Evolutionary conservation across 2,113 vertebrate species (phyloP), one percentile per base, ranked within the genome.

Genomic region (Gallinago media): DNA sequence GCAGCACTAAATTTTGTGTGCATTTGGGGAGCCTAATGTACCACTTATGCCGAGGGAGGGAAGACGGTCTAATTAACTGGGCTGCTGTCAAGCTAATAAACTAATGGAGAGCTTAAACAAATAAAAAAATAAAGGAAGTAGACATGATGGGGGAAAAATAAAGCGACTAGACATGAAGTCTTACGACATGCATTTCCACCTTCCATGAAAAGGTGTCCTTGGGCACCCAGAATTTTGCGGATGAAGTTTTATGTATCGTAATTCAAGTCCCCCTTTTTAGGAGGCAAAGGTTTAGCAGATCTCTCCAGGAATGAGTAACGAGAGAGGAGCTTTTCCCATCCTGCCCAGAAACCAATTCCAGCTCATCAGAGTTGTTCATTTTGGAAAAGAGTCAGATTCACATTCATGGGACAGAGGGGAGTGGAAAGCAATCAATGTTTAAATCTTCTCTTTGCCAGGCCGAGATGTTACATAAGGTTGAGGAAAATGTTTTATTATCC

Each of bases 61-160:
- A 98, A 93, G 97, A 95, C 71, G 12, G 84, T 65, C 61, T 97
- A 98, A 98, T 98, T 98, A 98, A 95, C 95, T 91, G 95, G 97
- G 96, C 96, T 97, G 97, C 97, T 97, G 97, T 98, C 98, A 98
- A 93, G 87, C 95, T 94, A 97, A 97, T 97, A 98, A 98, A 97
- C 97, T 96, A 97, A 98, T 97, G 96, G 94, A 97, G 93, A 96
- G 91, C 95, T 98, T 98, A 96, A 98, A 96, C 93, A 95, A 96
- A 94, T 94, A 95, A 26, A 91, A 97, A 98, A 97, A 96, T 94
- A 94, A 84, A 93, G 92, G 97, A 97, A 97, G 97, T 85, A 95
- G 94, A 94, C 94, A 96, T 75, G 90, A 88, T 94, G 93, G 83
- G 83, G 96, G 87, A 88, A 85, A 92, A 94, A 95, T 96, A 95